A percentile compares a stretch with the other conserved stretches of the same genome.
Conservation (phyloP, 2,797 vertebrate species). For the Aeoliscus strigatus region DNA sequence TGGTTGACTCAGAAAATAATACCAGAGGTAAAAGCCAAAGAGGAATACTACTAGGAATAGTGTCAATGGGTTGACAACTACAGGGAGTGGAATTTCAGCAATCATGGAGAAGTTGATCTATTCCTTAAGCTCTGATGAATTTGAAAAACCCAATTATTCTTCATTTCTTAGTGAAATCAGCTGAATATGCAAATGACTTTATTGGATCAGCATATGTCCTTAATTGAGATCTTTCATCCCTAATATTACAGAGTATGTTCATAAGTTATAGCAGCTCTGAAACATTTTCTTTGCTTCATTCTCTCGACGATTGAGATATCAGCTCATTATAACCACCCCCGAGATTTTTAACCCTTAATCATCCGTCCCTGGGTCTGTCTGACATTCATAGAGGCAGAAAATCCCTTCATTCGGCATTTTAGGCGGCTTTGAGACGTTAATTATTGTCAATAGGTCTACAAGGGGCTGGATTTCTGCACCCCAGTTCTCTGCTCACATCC, state of each 20-base stretch:
- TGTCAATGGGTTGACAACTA: background rate
- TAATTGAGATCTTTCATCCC: slow-evolving; percentile 60
- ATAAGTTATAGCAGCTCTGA: slow-evolving; percentile 32
- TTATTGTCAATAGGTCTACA: slow-evolving; percentile 51
- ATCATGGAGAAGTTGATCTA: slow-evolving; percentile 22
- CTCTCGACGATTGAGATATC: slow-evolving; percentile 43
- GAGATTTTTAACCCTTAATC: slow-evolving; percentile 48
- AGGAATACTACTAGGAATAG: background rate
- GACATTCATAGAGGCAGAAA: slow-evolving; percentile 36
- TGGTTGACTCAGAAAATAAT: slow-evolving; percentile 14
- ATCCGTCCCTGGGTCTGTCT: slow-evolving; percentile 26
- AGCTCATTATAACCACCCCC: slow-evolving; percentile 55
- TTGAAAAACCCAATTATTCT: slow-evolving; percentile 38
- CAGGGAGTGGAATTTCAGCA: slow-evolving; percentile 5
- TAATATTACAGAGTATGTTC: slow-evolving; percentile 38
- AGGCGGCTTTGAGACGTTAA: slow-evolving; percentile 57
- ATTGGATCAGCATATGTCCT: slow-evolving; percentile 26
- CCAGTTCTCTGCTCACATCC: slow-evolving; percentile 21
- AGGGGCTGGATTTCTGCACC: slow-evolving; percentile 54
- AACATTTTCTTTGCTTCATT: slow-evolving; percentile 24
- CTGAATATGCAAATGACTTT: slow-evolving; percentile 52
- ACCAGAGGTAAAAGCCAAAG: background rate
- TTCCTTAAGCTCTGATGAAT: slow-evolving; percentile 42
- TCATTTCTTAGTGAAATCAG: slow-evolving; percentile 32
- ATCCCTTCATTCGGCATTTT: slow-evolving; percentile 36